These are phyloP conservation scores for Vicugna pacos DNA, from an alignment of 2,113 vertebrate genomes.

Conservation along the genomic window DNA sequence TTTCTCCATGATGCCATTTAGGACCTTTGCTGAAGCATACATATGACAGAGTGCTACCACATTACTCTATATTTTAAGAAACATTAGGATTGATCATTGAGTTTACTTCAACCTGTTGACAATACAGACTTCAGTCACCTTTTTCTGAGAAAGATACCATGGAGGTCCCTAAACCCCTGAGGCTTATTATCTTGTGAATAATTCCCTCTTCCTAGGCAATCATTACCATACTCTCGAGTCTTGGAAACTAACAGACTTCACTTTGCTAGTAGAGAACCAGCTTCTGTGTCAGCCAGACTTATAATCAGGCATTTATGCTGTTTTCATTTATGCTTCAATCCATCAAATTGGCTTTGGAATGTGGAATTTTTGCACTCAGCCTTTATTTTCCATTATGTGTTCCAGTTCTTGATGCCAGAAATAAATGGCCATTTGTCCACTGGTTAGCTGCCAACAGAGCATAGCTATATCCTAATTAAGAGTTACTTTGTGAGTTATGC, in stretches of 20 bases:
- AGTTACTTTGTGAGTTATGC: constrained; percentile 50
- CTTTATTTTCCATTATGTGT: constrained; percentile 62
- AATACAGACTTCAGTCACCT: constrained; percentile 16
- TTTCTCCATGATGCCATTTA: constrained; percentile 44
- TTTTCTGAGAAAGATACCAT: constrained; percentile 25
- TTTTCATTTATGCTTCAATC: constrained; percentile 62
- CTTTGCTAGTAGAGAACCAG: constrained; percentile 36
- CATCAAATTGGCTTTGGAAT: constrained; percentile 61
- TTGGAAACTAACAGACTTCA: constrained; percentile 42
- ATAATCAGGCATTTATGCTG: constrained; percentile 60
- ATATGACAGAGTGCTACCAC: neutral
- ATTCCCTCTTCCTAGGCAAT: constrained; percentile 6
- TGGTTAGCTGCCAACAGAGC: constrained; percentile 51
- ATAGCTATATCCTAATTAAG: constrained; percentile 65
- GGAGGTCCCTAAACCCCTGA: neutral
- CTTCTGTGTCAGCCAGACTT: constrained; percentile 59
- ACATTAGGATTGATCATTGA: neutral
- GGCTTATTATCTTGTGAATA: constrained; percentile 16
- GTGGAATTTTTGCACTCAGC: constrained; percentile 57
- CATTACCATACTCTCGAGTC: neutral
- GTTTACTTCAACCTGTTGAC: constrained; percentile 40
- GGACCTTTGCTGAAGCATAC: neutral
- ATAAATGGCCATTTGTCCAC: constrained; percentile 63
- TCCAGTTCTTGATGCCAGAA: constrained; percentile 67
- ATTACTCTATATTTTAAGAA: constrained; percentile 49